A percentile compares a stretch with the other conserved stretches of the same genome.
Conservation (phyloP, 2,113 vertebrate genomes). For the Pontoporia blainvillei region DNA sequence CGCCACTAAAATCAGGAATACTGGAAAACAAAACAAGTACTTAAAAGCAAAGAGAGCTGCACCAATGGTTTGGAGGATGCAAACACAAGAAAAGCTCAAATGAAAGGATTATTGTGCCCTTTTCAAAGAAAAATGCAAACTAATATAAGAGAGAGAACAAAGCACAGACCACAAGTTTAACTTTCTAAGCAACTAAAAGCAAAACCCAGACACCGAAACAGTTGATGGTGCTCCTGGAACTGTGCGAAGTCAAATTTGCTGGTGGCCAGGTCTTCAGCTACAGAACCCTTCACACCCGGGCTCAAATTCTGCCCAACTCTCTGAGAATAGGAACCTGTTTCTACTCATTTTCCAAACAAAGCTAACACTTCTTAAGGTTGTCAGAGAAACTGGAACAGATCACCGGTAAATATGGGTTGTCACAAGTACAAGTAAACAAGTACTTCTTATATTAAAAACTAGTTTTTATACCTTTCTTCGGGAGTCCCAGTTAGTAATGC, state of each 20-base stretch:
- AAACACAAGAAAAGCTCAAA: not conserved
- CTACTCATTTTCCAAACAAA: not conserved
- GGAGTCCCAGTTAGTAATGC: not conserved
- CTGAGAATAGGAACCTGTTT: not conserved
- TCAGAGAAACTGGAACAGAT: not conserved
- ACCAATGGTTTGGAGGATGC: not conserved
- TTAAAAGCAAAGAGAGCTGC: not conserved
- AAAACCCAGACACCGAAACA: not conserved
- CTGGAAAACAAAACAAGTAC: not conserved
- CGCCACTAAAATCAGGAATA: not conserved
- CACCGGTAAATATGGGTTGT: not conserved
- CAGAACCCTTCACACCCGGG: not conserved
- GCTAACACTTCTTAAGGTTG: not conserved
- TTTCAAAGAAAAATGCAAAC: slow-evolving; percentile 24
- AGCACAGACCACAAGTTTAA: not conserved
- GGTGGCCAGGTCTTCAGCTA: not conserved
- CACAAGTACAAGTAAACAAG: not conserved
- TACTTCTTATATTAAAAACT: not conserved
- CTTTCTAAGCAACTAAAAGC: not conserved
- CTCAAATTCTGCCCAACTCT: not conserved
- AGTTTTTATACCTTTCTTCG: not conserved
- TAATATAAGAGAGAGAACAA: not conserved
- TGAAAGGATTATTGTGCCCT: not conserved
- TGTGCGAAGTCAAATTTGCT: not conserved
- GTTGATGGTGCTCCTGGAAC: not conserved